Evolutionary conservation across 2,797 vertebrate genomes (phyloP).

Genomic region (Poecilia wingei): DNA sequence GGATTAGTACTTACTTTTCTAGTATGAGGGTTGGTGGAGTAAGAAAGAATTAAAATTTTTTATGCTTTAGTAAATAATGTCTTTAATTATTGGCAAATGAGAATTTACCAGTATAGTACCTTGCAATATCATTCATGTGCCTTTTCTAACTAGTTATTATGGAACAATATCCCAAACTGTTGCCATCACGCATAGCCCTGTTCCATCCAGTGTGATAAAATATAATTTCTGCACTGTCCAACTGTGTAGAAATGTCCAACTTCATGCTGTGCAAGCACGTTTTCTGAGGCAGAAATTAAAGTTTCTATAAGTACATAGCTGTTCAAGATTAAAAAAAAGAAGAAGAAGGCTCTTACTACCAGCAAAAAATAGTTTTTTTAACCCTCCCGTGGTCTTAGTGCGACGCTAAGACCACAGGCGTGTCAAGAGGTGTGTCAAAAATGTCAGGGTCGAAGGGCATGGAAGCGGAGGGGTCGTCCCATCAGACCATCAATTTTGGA

Average conservation of each 20-base stretch:
- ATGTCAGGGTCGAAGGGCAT: too few relatives aligned
- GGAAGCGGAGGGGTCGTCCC: too few relatives aligned
- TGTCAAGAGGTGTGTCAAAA: too few relatives aligned
- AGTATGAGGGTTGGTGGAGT: conserved; percentile 15
- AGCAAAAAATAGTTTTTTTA: too few relatives aligned
- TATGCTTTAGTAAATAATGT: conserved; percentile 24
- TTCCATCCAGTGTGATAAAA: not conserved
- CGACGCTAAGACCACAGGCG: too few relatives aligned
- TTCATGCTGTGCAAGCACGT: not conserved
- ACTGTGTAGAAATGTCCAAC: not conserved
- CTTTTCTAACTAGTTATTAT: too few relatives aligned
- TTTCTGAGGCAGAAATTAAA: not conserved
- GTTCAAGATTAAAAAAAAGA: too few relatives aligned
- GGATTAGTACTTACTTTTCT: conserved; percentile 28
- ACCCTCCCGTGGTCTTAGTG: too few relatives aligned
- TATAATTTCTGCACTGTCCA: not conserved
- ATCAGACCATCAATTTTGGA: too few relatives aligned
- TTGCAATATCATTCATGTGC: not conserved
- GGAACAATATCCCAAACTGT: not conserved
- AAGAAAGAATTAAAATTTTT: conserved; percentile 16
- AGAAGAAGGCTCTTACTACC: too few relatives aligned
- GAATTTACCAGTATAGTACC: conserved; percentile 34
- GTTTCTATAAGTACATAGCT: too few relatives aligned
- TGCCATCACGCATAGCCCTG: not conserved
- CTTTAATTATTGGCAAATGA: conserved; percentile 50